Percentiles rank a stretch among this genome's conserved stretches.
phyloP scores from a whole-genome alignment of 2,888 invertebrate species.

The Scaptomyza cyrtandrae region DNA sequence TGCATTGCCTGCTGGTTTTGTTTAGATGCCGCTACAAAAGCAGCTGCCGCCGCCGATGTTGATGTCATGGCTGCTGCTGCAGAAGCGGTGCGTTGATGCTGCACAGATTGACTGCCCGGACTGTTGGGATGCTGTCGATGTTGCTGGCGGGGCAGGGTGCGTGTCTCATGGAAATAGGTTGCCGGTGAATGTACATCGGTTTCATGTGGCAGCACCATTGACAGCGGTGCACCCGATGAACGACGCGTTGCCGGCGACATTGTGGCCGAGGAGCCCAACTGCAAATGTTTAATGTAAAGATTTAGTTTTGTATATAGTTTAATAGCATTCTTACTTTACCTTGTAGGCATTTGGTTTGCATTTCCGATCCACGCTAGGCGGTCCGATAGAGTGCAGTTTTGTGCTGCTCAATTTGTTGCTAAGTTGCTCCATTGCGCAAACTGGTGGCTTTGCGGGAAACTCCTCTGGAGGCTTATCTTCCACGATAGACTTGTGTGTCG shows the following conservation, averaged over 20 bases:
- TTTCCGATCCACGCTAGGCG: constrained; percentile 88
- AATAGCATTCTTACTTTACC: constrained; percentile 68
- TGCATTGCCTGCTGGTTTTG: constrained; percentile 40
- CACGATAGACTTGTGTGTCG: constrained; percentile 38
- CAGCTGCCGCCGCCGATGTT: constrained; percentile 33
- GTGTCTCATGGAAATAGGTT: constrained; percentile 76
- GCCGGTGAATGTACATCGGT: constrained; percentile 64
- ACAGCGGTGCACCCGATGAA: constrained; percentile 78
- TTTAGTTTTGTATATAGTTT: background rate
- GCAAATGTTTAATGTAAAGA: background rate
- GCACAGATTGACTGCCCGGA: constrained; percentile 68
- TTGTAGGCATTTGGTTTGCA: constrained; percentile 86
- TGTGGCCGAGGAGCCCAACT: constrained; percentile 69
- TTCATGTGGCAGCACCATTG: constrained; percentile 81
- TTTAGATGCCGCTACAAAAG: constrained; percentile 30
- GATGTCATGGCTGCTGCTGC: constrained; percentile 72
- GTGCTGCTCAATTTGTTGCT: constrained; percentile 60
- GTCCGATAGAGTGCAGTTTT: constrained; percentile 73
- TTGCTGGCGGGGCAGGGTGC: constrained; percentile 83
- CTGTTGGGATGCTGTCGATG: constrained; percentile 63
- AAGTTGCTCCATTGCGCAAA: constrained; percentile 63
- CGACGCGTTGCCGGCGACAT: constrained; percentile 77
- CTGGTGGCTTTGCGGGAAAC: constrained; percentile 81
- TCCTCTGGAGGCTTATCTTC: constrained; percentile 82
- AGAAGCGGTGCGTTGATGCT: constrained; percentile 79